phyloP scores from a whole-genome alignment of 35 echinoderm and acorn worm species.

The Heliocidaris tuberculata region DNA sequence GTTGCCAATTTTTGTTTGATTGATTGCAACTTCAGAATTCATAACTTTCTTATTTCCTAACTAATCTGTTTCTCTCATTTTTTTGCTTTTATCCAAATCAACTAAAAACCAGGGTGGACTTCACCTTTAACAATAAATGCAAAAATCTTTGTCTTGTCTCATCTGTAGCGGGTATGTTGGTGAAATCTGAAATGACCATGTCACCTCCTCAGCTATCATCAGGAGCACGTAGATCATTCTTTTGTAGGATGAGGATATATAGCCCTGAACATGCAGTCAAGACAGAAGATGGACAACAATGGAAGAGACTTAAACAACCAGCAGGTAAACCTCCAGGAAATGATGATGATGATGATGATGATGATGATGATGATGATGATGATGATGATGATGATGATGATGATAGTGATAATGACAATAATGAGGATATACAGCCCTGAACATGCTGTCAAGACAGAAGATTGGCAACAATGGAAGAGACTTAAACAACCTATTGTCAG shows the following conservation, averaged over 20 bases:
- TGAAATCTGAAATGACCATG: constrained; percentile 71
- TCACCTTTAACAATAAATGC: too few relatives aligned
- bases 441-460: constrained; percentile 72
- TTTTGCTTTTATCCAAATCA: too few relatives aligned
- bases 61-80: too few relatives aligned
- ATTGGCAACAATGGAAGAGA: constrained; percentile 62
- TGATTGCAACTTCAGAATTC: too few relatives aligned
- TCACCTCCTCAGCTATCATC: constrained; percentile 83
- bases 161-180: constrained; percentile 79
- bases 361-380: not conserved
- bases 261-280: constrained; percentile 73
- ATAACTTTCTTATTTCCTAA: too few relatives aligned
- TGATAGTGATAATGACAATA: too few relatives aligned
- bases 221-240: constrained; percentile 83
- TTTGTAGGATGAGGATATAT: constrained; percentile 84
- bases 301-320: constrained; percentile 76
- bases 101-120: too few relatives aligned
- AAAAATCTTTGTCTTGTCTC: not conserved
- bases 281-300: constrained; percentile 62
- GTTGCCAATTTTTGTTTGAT: too few relatives aligned
- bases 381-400: not conserved
- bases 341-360: not conserved
- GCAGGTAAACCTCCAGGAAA: constrained; percentile 46
- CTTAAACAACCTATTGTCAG: constrained; percentile 59
- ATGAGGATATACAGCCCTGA: constrained; percentile 77